Evolutionary conservation across 2,888 invertebrate genomes (phyloP), one percentile per base, ranked within the genome.

Genomic region (Leistus spinibarbis): DNA sequence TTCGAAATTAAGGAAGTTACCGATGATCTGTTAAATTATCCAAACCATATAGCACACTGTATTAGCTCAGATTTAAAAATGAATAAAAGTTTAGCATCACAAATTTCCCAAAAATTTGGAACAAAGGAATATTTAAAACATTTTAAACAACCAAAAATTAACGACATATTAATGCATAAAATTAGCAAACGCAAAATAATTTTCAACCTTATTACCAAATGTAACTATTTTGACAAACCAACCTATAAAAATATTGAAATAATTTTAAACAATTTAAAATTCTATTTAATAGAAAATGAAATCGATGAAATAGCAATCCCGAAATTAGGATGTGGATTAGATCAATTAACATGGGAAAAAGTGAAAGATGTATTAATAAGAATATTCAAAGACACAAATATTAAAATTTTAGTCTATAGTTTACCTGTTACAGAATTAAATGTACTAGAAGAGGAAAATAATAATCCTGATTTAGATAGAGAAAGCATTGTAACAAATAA

Each of bases 1-100:
- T n/a, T n/a, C n/a, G n/a, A n/a, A n/a, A n/a, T n/a, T n/a, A n/a
- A n/a, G n/a, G n/a, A n/a, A n/a, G n/a, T n/a, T n/a, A n/a, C n/a
- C n/a, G n/a, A n/a, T n/a, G n/a, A n/a, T n/a, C n/a, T n/a, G n/a
- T n/a, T n/a, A n/a, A n/a, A n/a, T n/a, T n/a, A n/a, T n/a, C n/a
- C n/a, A n/a, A n/a, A n/a, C n/a, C n/a, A n/a, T n/a, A n/a, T n/a
- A n/a, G n/a, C 71, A 16, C 65, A 69, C 2, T 20, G 76, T 16
- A 76, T 76, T 23, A 64, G 24, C 19, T 1, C 56, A 54, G 22
- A 54, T 10, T 56, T 56, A 20, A 56, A 68, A 68, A 56, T 65
- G n/a, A 27, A 27, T 16, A 65, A 23, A 40, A 16, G 40, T 3
- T 40, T 65, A 16, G 65, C 7, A 23, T 0, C 10, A 7, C n/a